Percentiles rank a stretch among this genome's conserved stretches.
These are phyloP conservation scores for Mungos mungo DNA, from an alignment of 2,113 vertebrate genomes.

Conservation along the genomic window DNA sequence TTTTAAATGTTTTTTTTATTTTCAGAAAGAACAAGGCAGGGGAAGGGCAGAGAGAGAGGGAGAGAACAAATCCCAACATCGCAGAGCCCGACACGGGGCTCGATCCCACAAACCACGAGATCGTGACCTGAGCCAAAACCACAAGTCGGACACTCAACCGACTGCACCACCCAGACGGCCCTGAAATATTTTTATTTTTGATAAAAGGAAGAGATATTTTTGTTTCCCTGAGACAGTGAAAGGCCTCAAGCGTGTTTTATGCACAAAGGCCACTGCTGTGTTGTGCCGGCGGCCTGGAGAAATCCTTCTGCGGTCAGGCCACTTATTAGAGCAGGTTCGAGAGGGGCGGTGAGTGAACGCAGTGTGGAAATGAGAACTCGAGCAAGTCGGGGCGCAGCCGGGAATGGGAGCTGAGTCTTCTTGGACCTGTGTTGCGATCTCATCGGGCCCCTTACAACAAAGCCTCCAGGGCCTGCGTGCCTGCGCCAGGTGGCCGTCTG, in stretches of 20 bases:
- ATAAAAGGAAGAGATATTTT: not conserved
- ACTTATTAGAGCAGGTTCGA: not conserved
- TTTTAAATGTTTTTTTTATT: too few relatives aligned
- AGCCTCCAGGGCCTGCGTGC: not conserved
- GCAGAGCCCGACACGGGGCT: too few relatives aligned
- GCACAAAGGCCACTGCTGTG: not conserved
- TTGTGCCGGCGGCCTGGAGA: not conserved
- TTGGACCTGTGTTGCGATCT: rapidly evolving
- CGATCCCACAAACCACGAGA: too few relatives aligned
- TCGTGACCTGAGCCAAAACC: too few relatives aligned
- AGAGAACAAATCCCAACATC: too few relatives aligned
- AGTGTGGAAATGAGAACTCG: rapidly evolving
- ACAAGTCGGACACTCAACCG: too few relatives aligned
- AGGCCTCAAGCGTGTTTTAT: conserved; percentile 10
- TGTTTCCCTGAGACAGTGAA: conserved; percentile 16
- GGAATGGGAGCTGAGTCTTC: not conserved
- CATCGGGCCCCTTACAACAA: not conserved
- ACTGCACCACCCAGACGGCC: too few relatives aligned
- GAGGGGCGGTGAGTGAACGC: not conserved
- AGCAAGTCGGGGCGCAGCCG: too few relatives aligned
- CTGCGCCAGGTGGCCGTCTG: rapidly evolving
- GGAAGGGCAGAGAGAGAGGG: too few relatives aligned
- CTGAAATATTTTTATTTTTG: not conserved
- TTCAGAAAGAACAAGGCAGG: too few relatives aligned
- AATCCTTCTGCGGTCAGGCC: not conserved